A percentile compares a stretch with the other conserved stretches of the same genome.
phyloP scores from a whole-genome alignment of 2,888 invertebrate genomes.

The Diarsia dahlii region DNA sequence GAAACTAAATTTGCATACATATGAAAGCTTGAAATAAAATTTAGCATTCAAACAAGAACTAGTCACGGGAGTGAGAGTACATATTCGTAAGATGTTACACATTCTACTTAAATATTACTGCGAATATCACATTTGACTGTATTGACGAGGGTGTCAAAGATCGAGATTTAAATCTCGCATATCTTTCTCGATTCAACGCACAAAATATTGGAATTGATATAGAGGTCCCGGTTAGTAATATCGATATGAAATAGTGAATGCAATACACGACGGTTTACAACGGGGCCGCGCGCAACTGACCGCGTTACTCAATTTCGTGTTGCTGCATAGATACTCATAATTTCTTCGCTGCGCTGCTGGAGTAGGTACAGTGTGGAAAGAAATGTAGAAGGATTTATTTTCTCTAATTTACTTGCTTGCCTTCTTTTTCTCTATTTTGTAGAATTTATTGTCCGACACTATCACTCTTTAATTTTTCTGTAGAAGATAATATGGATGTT shows the following conservation, averaged over 20 bases:
- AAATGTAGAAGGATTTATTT: neutral
- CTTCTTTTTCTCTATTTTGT: neutral
- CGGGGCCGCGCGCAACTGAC: conserved; percentile 52
- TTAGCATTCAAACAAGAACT: conserved; percentile 40
- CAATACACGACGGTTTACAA: conserved; percentile 28
- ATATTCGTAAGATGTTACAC: conserved; percentile 13
- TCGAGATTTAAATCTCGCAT: conserved; percentile 2
- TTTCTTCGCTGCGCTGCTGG: conserved; percentile 23
- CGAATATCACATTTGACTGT: neutral
- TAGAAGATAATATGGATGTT: neutral
- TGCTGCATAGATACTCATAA: conserved; percentile 49
- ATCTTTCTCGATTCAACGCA: conserved; percentile 10
- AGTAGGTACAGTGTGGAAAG: neutral
- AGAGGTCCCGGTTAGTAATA: conserved; percentile 21
- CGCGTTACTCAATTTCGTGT: conserved; percentile 60
- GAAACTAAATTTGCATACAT: conserved; percentile 51
- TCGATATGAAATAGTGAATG: conserved; percentile 43
- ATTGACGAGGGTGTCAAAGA: conserved; percentile 7
- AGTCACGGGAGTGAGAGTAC: conserved; percentile 6
- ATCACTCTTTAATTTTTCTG: neutral
- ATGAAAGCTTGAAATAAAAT: conserved; percentile 51
- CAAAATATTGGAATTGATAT: conserved; percentile 13
- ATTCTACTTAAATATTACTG: conserved; percentile 17
- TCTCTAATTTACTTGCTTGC: neutral
- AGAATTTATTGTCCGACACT: neutral